Conservation (phyloP, 2,797 vertebrate species). For the Linurgus olivaceus region DNA sequence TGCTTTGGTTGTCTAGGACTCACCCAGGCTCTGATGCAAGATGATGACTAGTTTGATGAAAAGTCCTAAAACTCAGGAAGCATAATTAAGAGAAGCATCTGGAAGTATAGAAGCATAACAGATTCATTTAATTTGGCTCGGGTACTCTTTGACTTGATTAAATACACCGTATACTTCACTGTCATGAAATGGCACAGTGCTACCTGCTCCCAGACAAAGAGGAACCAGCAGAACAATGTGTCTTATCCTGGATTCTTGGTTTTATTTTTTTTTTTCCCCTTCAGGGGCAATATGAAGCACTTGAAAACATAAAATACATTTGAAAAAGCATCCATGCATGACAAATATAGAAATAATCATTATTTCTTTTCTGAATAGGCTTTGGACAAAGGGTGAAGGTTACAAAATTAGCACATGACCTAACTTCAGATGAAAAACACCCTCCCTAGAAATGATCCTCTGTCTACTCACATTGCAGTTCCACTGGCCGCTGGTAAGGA, state of each 20-base stretch:
- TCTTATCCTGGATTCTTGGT: neutral
- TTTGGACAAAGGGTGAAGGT: neutral
- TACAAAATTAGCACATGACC: neutral
- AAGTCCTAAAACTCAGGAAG: neutral
- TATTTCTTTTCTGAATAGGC: neutral
- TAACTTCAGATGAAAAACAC: neutral
- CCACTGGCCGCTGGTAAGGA: neutral
- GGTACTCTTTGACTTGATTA: neutral
- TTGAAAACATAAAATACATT: neutral
- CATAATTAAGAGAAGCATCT: constrained; percentile 4
- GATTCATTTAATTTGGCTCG: neutral
- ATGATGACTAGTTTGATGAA: neutral
- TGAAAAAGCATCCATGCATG: neutral
- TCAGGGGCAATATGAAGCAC: neutral
- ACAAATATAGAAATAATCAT: neutral
- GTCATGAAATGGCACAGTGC: neutral
- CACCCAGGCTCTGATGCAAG: neutral
- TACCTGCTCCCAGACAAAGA: neutral
- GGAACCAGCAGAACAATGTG: neutral
- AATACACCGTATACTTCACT: neutral
- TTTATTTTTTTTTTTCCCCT: neutral
- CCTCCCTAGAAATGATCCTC: neutral
- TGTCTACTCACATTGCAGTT: neutral
- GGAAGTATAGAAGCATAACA: neutral
- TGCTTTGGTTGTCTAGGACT: neutral